These are phyloP conservation scores for Pristionchus arcanus DNA, from an alignment of 2,888 invertebrate genomes.

Conservation along the genomic window DNA sequence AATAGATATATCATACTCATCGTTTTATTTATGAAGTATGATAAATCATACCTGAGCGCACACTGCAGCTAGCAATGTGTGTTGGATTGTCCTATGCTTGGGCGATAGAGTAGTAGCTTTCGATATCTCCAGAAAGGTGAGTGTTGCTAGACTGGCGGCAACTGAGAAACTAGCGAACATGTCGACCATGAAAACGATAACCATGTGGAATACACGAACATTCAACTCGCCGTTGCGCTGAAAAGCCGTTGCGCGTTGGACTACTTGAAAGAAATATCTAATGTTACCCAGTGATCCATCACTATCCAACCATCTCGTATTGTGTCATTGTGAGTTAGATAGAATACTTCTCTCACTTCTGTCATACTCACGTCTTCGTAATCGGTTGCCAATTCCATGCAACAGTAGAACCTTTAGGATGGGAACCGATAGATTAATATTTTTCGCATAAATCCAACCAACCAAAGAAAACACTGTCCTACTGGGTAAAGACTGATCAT, in stretches of 20 bases:
- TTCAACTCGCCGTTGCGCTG: not conserved
- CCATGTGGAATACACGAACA: not conserved
- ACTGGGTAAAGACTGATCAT: not conserved
- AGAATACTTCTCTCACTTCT: not conserved
- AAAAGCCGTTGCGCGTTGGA: not conserved
- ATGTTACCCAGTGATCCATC: not conserved
- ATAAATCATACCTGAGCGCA: not conserved
- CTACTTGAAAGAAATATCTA: not conserved
- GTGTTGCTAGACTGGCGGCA: not conserved
- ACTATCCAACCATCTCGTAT: not conserved
- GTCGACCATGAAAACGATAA: not conserved
- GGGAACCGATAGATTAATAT: not conserved
- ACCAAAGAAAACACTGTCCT: not conserved
- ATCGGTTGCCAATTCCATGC: not conserved
- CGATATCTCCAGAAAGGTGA: not conserved
- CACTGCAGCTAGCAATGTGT: not conserved
- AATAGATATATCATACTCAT: not conserved
- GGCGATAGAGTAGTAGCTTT: not conserved
- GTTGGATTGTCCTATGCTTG: not conserved
- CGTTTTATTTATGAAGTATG: too few relatives aligned
- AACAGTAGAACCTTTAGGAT: not conserved
- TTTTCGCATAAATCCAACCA: not conserved
- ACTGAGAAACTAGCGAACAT: conserved; percentile 8
- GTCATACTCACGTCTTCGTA: not conserved
- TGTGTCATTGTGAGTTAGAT: not conserved